Evolutionary conservation across 2,113 vertebrate genomes (phyloP).

Genomic region (Myotis lucifugus): DNA sequence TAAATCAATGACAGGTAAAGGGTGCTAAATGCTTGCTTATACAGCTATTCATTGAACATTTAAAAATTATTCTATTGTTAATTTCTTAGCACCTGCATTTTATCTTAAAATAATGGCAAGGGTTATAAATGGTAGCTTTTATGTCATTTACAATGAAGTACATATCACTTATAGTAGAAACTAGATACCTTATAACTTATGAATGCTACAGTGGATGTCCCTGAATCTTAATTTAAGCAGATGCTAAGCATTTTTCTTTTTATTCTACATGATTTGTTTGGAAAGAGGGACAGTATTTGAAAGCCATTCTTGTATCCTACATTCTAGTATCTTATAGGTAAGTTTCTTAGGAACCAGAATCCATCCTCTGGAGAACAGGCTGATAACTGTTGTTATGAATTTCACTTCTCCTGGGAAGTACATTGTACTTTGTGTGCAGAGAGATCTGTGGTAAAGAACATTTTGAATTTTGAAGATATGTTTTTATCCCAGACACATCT

Average conservation of each 20-base stretch:
- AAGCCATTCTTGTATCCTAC: background rate
- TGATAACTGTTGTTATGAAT: constrained; percentile 30
- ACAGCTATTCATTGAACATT: background rate
- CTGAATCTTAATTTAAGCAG: constrained; percentile 30
- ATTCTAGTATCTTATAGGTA: background rate
- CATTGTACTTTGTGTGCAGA: constrained; percentile 22
- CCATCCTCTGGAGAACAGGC: background rate
- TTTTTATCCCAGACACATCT: constrained; percentile 67
- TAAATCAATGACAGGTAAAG: background rate
- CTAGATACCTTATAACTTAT: background rate
- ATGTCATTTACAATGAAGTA: background rate
- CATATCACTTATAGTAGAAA: background rate
- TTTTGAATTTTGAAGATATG: constrained; percentile 63
- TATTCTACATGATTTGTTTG: constrained; percentile 11
- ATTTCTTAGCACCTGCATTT: background rate
- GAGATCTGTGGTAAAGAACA: constrained; percentile 23
- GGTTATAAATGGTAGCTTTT: background rate
- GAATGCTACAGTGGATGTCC: background rate
- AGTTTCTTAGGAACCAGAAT: constrained; percentile 42
- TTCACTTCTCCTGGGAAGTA: constrained; percentile 16
- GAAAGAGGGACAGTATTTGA: background rate
- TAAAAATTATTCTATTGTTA: background rate
- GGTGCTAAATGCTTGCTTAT: background rate
- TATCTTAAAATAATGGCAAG: background rate
- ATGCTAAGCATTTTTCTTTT: constrained; percentile 8